phyloP scores from a whole-genome alignment of 2,888 invertebrate genomes.

The Drosophila lacicola region DNA sequence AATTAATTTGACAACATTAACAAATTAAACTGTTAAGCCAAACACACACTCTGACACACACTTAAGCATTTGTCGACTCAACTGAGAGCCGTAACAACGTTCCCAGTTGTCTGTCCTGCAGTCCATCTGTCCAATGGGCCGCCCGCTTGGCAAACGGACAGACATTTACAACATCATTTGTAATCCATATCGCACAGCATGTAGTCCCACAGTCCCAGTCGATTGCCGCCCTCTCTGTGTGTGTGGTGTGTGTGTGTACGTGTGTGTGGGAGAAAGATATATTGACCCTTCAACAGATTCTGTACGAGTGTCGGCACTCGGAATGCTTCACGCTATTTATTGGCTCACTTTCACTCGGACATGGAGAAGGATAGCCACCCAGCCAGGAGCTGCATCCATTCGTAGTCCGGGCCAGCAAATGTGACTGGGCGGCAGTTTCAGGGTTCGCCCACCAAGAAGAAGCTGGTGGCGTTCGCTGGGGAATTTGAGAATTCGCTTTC shows the following conservation, averaged over 20 bases:
- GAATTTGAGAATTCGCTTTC: constrained; percentile 56
- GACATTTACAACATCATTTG: constrained; percentile 82
- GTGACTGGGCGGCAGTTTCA: neutral
- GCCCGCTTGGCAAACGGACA: constrained; percentile 41
- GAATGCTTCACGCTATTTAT: constrained; percentile 79
- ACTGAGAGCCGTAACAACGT: constrained; percentile 49
- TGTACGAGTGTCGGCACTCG: constrained; percentile 54
- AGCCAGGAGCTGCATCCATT: neutral
- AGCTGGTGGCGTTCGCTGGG: constrained; percentile 56
- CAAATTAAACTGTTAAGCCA: constrained; percentile 83
- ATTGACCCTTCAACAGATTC: constrained; percentile 79
- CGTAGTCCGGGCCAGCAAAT: constrained; percentile 13
- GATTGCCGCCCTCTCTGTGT: constrained; percentile 12
- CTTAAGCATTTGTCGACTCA: constrained; percentile 34
- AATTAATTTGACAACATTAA: constrained; percentile 84
- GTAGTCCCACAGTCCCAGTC: constrained; percentile 64
- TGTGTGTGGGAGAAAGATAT: constrained; percentile 67
- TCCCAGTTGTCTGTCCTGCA: constrained; percentile 22
- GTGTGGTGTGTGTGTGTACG: constrained; percentile 26
- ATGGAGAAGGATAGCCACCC: constrained; percentile 9
- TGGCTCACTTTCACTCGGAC: constrained; percentile 77
- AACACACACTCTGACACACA: constrained; percentile 22
- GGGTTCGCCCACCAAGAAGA: constrained; percentile 41
- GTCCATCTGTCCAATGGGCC: constrained; percentile 28
- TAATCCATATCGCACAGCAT: constrained; percentile 80